A percentile compares a stretch with the other conserved stretches of the same genome.
These are phyloP conservation scores for Amphiprion ocellaris DNA, from an alignment of 2,113 vertebrate species.

Conservation along the genomic window DNA sequence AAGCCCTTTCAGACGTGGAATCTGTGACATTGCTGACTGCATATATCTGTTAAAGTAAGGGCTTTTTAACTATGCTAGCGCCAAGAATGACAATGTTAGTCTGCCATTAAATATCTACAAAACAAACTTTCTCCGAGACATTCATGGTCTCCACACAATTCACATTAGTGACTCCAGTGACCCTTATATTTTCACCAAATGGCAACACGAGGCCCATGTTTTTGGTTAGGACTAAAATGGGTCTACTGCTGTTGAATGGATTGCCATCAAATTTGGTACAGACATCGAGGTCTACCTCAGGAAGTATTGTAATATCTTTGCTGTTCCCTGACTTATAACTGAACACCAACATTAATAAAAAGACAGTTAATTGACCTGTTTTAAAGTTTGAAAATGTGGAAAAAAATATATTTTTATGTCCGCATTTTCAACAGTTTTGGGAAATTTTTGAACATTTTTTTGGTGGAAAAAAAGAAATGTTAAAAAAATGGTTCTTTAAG, in stretches of 20 bases:
- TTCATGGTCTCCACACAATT: not conserved
- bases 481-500: too few relatives aligned
- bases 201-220: not conserved
- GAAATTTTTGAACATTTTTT: too few relatives aligned
- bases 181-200: not conserved
- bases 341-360: too few relatives aligned
- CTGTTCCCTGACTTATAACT: too few relatives aligned
- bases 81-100: not conserved
- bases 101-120: not conserved
- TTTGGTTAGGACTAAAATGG: conserved; percentile 6
- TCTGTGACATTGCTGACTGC: not conserved
- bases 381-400: too few relatives aligned
- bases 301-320: not conserved
- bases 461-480: too few relatives aligned
- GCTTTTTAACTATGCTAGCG: not conserved
- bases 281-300: not conserved
- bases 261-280: not conserved
- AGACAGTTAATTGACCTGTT: too few relatives aligned
- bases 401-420: too few relatives aligned
- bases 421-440: too few relatives aligned
- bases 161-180: not conserved
- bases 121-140: not conserved
- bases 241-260: not conserved
- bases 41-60: conserved; percentile 8
- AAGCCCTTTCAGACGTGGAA: conserved; percentile 4